Percentiles rank a stretch among this genome's conserved stretches.
Evolutionary conservation across 1,140 invertebrate species (phyloP).

Genomic region (Trichogramma pretiosum): DNA sequence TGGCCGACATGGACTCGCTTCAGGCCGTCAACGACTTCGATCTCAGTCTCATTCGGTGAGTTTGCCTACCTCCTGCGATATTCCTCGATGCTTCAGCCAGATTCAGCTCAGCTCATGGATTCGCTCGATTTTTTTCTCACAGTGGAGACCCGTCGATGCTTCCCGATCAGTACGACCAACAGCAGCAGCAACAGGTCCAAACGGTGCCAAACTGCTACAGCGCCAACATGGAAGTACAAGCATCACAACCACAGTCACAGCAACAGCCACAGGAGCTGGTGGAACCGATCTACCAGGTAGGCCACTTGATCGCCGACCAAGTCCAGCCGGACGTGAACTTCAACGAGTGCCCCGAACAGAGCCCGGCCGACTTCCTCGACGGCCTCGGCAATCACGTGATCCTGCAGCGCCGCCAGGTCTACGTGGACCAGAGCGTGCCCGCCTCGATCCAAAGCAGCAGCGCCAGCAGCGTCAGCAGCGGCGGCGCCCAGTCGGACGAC

Average conservation of each 20-base stretch:
- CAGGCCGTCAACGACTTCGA: conserved; percentile 37
- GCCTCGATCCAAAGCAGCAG: neutral
- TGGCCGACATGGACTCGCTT: conserved; percentile 18
- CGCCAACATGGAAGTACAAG: neutral
- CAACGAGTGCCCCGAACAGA: too few species aligned
- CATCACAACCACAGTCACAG: too few species aligned
- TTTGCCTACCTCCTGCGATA: too few species aligned
- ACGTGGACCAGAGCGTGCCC: conserved; percentile 18
- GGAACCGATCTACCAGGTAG: neutral
- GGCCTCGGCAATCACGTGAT: conserved; percentile 34
- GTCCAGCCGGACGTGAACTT: neutral
- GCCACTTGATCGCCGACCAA: conserved; percentile 2
- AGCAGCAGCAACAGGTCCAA: neutral
- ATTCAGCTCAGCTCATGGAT: too few species aligned
- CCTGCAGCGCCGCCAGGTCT: conserved; percentile 32
- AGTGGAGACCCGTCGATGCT: conserved; percentile 36
- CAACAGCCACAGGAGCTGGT: neutral
- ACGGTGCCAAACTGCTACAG: neutral
- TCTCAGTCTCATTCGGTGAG: conserved; percentile 33
- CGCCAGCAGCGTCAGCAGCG: neutral
- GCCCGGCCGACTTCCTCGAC: neutral
- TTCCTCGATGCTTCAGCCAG: too few species aligned
- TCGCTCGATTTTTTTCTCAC: neutral
- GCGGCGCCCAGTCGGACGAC: conserved; percentile 24
- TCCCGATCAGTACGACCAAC: neutral